Conservation (phyloP, 2,797 vertebrate genomes). For the Huso huso region DNA sequence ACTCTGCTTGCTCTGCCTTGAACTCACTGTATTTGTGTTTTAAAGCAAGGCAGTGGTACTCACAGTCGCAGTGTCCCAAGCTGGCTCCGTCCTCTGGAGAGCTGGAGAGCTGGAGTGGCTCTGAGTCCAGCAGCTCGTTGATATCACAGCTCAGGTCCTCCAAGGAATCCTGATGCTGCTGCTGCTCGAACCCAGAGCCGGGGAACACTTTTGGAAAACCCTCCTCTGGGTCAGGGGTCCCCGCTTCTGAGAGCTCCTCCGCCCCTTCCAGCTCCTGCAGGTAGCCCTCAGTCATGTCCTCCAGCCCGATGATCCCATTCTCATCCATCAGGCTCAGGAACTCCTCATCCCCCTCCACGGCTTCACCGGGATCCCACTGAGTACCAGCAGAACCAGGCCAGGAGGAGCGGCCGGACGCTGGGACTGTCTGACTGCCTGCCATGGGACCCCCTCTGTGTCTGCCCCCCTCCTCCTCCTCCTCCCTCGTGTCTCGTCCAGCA, state of each 20-base stretch:
- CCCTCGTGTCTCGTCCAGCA: slow-evolving; percentile 3
- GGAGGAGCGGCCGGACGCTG: too few species aligned
- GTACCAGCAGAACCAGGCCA: too few species aligned
- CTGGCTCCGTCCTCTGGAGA: slow-evolving; percentile 24
- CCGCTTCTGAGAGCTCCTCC: not conserved
- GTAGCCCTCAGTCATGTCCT: slow-evolving; percentile 19
- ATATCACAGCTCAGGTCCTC: slow-evolving; percentile 30
- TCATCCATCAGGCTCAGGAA: slow-evolving; percentile 55
- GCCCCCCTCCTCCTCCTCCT: slow-evolving; percentile 36
- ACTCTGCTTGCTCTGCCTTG: not conserved
- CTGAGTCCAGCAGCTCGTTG: slow-evolving; percentile 26
- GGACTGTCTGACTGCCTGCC: too few species aligned
- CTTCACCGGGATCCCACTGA: too few species aligned
- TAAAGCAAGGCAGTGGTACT: slow-evolving; percentile 11
- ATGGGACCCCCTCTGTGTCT: slow-evolving; percentile 16
- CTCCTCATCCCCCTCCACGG: slow-evolving; percentile 24
- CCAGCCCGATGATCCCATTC: slow-evolving; percentile 61
- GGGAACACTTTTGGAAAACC: slow-evolving; percentile 6
- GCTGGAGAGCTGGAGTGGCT: slow-evolving; percentile 22
- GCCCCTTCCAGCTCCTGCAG: slow-evolving; percentile 23
- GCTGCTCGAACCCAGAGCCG: not conserved
- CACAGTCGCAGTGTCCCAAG: slow-evolving; percentile 23
- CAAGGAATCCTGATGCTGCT: slow-evolving; percentile 16
- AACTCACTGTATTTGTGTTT: too few species aligned
- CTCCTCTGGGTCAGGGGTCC: slow-evolving; percentile 15